Evolutionary conservation across 1,140 invertebrate genomes (phyloP).

Genomic region (Leucophenga varia): DNA sequence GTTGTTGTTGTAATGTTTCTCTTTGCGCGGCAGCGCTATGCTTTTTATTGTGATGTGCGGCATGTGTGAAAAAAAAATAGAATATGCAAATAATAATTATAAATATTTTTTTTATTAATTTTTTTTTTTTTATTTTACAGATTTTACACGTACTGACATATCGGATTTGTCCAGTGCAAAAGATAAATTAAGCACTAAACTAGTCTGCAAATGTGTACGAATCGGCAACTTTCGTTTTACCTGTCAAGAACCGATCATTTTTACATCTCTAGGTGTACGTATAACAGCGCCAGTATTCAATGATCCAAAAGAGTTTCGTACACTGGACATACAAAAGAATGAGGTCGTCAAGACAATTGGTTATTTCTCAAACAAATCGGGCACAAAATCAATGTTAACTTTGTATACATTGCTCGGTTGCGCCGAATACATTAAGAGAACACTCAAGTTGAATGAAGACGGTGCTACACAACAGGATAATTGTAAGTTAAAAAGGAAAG

Average conservation of each 20-base stretch:
- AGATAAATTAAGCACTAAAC: constrained; percentile 55
- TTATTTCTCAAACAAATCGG: constrained; percentile 69
- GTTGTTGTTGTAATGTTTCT: too few relatives aligned
- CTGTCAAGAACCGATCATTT: constrained; percentile 65
- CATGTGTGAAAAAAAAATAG: too few relatives aligned
- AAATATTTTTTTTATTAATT: too few relatives aligned
- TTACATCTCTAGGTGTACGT: constrained; percentile 67
- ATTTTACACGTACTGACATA: constrained; percentile 40
- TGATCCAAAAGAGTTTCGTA: constrained; percentile 61
- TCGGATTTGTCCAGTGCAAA: constrained; percentile 25
- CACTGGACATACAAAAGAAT: constrained; percentile 64
- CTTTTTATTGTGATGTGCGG: too few relatives aligned
- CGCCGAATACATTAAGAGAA: constrained; percentile 67
- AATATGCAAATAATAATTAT: too few relatives aligned
- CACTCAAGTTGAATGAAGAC: constrained; percentile 66
- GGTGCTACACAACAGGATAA: constrained; percentile 16
- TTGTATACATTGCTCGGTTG: constrained; percentile 70
- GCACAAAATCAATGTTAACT: constrained; percentile 76
- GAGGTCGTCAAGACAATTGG: constrained; percentile 73
- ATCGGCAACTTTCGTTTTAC: constrained; percentile 77
- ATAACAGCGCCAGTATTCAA: constrained; percentile 68
- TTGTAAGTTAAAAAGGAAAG: constrained; percentile 29
- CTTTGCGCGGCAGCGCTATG: too few relatives aligned
- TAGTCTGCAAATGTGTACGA: constrained; percentile 72
- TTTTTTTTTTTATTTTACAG: constrained; percentile 28